Conservation (phyloP, 2,888 invertebrate genomes). For the Lymantria dispar region DNA sequence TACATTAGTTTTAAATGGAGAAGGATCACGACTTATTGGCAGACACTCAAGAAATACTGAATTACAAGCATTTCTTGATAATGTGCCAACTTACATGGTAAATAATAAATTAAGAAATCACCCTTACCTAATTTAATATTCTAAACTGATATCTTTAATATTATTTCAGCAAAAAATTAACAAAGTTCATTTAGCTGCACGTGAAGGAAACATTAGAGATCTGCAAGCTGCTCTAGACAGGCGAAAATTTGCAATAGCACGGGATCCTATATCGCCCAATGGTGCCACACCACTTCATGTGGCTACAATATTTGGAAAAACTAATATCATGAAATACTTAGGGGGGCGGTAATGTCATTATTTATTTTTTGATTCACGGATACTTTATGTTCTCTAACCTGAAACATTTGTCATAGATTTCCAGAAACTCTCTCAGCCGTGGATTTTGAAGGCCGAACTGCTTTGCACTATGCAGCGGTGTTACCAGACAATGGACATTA, state of each 20-base stretch:
- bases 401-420: constrained; percentile 78
- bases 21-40: constrained; percentile 89
- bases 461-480: constrained; percentile 93
- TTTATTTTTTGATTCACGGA: background rate
- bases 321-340: constrained; percentile 87
- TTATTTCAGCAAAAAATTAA: constrained; percentile 91
- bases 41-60: constrained; percentile 88
- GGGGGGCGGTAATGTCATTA: constrained; percentile 63
- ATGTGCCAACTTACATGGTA: constrained; percentile 95
- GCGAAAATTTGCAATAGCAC: constrained; percentile 94
- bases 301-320: constrained; percentile 92
- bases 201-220: constrained; percentile 91
- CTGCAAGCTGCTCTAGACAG: constrained; percentile 93
- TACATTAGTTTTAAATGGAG: constrained; percentile 92
- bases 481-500: constrained; percentile 93
- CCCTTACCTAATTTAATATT: background rate
- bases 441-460: constrained; percentile 91
- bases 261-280: constrained; percentile 91
- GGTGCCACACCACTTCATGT: constrained; percentile 94
- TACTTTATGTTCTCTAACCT: background rate
- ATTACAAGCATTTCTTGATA: constrained; percentile 92
- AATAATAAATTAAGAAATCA: background rate
- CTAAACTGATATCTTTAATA: no score
- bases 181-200: constrained; percentile 92
- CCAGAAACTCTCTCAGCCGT: constrained; percentile 92